Conservation (phyloP, 2,113 vertebrate species). For the Odocoileus hemionus region DNA sequence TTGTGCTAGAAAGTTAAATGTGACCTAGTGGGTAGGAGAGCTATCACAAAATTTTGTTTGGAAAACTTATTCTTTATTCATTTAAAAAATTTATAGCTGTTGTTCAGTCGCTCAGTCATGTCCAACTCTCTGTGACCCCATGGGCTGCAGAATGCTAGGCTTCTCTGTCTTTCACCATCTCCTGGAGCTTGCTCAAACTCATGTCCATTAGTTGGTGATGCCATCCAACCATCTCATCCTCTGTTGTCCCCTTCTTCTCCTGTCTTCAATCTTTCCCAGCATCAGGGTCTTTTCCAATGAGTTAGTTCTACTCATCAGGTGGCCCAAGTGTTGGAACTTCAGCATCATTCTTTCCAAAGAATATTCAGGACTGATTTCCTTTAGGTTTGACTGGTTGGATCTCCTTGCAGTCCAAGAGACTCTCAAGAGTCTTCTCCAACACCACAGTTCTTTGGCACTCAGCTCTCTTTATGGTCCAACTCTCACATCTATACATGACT, state of each 20-base stretch:
- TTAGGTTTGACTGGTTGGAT: not conserved
- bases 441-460: not conserved
- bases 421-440: not conserved
- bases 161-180: not conserved
- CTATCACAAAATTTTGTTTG: not conserved
- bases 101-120: not conserved
- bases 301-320: not conserved
- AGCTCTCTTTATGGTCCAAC: not conserved
- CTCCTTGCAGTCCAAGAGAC: not conserved
- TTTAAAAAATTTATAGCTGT: not conserved
- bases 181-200: not conserved
- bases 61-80: slow-evolving; percentile 23
- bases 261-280: not conserved
- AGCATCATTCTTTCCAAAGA: not conserved
- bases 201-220: not conserved
- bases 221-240: not conserved
- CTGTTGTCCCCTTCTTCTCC: not conserved
- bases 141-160: not conserved
- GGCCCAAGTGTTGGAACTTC: not conserved
- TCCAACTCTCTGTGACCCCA: not conserved
- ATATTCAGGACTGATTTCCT: not conserved
- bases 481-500: not conserved
- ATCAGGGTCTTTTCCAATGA: not conserved
- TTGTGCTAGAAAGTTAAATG: not conserved
- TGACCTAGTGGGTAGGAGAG: not conserved